These are phyloP conservation scores for Aphodius granarius DNA, from an alignment of 2,888 invertebrate genomes.

Conservation along the genomic window DNA sequence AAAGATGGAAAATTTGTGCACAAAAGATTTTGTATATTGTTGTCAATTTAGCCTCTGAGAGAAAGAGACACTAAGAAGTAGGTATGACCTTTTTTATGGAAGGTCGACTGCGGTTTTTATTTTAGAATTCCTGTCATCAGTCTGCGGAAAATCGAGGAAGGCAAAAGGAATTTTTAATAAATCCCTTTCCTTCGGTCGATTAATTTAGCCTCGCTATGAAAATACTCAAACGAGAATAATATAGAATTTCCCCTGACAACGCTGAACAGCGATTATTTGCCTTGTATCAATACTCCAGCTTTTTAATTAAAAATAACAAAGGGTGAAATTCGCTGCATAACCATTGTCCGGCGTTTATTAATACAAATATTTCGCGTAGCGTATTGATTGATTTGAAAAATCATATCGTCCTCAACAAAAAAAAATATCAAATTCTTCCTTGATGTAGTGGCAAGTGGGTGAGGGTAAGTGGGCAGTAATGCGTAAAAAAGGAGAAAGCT, in stretches of 20 bases:
- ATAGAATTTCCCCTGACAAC: neutral
- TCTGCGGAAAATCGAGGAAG: neutral
- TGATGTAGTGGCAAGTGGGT: neutral
- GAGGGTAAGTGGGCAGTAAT: neutral
- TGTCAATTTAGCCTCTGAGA: no score
- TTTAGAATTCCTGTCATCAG: neutral
- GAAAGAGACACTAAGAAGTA: no score
- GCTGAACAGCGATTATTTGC: neutral
- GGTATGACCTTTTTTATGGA: neutral
- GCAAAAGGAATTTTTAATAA: neutral
- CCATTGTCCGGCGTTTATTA: neutral
- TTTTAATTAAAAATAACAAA: neutral
- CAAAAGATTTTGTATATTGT: no score
- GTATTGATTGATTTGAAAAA: neutral
- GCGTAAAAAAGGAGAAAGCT: neutral
- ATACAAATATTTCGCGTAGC: neutral
- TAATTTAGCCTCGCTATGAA: neutral
- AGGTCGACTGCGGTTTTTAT: neutral
- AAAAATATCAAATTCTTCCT: neutral
- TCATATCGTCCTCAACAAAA: neutral
- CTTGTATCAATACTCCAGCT: neutral
- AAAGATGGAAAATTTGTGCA: no score
- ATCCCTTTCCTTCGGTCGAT: neutral
- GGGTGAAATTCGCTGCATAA: neutral
- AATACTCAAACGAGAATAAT: neutral